phyloP scores from a whole-genome alignment of 2,888 invertebrate species.

The Tenthredo mesomela region DNA sequence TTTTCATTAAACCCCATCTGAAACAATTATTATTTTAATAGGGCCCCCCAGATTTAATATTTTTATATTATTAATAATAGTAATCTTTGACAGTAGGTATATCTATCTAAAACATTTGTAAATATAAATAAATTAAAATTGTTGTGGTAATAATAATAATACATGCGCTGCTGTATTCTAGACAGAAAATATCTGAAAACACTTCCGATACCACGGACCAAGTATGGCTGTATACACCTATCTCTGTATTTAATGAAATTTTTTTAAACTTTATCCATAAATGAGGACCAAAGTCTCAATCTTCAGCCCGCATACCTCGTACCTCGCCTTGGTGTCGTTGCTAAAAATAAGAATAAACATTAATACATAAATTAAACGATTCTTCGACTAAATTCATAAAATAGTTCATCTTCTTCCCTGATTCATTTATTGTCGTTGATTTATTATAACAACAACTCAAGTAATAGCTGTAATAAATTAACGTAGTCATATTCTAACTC shows the following conservation, averaged over 20 bases:
- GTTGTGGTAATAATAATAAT: slow-evolving; percentile 72
- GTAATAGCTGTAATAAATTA: not conserved
- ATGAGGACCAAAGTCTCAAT: slow-evolving; percentile 73
- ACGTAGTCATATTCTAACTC: not conserved
- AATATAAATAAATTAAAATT: slow-evolving; percentile 76
- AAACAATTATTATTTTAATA: slow-evolving; percentile 47
- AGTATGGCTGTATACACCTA: slow-evolving; percentile 66
- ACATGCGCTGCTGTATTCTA: slow-evolving; percentile 73
- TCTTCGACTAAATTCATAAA: not conserved
- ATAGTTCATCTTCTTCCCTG: not conserved
- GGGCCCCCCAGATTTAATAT: slow-evolving; percentile 32
- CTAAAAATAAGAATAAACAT: slow-evolving; percentile 71
- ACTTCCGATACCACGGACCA: slow-evolving; percentile 70
- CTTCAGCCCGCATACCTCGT: slow-evolving; percentile 93
- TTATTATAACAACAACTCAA: not conserved
- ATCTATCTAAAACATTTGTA: slow-evolving; percentile 75
- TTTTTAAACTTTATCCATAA: slow-evolving; percentile 71
- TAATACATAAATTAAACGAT: slow-evolving; percentile 56
- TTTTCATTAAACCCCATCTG: slow-evolving; percentile 30
- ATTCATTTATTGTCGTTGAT: not conserved
- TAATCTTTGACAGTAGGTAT: slow-evolving; percentile 70
- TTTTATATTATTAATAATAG: slow-evolving; percentile 56
- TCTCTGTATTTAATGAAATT: slow-evolving; percentile 73
- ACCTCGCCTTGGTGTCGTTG: slow-evolving; percentile 93
- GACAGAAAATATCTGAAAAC: slow-evolving; percentile 72